These are phyloP conservation scores for Indicator indicator DNA, from an alignment of 2,113 vertebrate species.

Conservation along the genomic window DNA sequence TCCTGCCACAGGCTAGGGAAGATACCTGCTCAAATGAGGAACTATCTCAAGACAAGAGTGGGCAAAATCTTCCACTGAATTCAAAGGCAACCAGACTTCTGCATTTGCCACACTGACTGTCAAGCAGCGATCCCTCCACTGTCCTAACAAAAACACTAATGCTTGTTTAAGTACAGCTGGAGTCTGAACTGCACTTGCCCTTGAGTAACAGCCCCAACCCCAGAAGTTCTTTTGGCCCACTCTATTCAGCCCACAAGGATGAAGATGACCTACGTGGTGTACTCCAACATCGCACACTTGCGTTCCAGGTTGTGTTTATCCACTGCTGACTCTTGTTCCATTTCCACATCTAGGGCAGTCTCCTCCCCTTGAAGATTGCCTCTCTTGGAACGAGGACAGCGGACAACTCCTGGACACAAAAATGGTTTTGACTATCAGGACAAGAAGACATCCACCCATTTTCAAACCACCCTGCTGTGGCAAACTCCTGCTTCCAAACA, in stretches of 20 bases:
- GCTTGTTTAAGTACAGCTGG: no score
- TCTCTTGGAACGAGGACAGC: slow-evolving; percentile 69
- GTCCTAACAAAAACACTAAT: no score
- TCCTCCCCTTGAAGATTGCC: slow-evolving; percentile 29
- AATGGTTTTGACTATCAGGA: not conserved
- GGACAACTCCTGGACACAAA: slow-evolving; percentile 75
- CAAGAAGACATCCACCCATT: not conserved
- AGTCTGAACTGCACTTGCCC: not conserved
- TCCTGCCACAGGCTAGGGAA: not conserved
- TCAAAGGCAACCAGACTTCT: not conserved
- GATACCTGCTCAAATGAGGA: not conserved
- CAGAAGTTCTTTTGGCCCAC: not conserved
- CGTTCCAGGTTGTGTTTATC: slow-evolving; percentile 80
- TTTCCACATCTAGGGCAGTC: slow-evolving; percentile 45
- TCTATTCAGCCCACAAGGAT: not conserved
- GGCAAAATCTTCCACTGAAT: not conserved
- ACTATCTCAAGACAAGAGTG: not conserved
- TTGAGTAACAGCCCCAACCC: not conserved
- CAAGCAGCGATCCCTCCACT: not conserved
- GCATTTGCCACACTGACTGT: not conserved
- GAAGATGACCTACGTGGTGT: slow-evolving; percentile 71
- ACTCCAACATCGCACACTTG: slow-evolving; percentile 80
- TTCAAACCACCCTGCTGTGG: not conserved
- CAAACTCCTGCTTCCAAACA: not conserved
- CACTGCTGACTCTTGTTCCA: slow-evolving; percentile 78